phyloP scores from a whole-genome alignment of 2,113 vertebrate genomes.

The Albula goreensis region DNA sequence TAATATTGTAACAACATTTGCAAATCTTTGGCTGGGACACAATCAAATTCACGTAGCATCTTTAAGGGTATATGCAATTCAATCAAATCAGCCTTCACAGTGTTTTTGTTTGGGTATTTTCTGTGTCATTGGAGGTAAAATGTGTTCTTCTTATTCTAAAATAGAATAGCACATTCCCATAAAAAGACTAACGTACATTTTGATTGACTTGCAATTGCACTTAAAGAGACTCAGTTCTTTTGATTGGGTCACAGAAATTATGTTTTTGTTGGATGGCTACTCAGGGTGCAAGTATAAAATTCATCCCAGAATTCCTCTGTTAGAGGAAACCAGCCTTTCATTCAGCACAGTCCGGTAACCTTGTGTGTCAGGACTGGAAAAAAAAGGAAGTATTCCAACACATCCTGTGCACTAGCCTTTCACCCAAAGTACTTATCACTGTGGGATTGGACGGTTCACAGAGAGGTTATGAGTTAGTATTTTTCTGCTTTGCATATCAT shows the following conservation, averaged over 20 bases:
- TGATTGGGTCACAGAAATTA: not conserved
- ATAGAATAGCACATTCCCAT: too few relatives aligned
- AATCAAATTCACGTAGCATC: too few relatives aligned
- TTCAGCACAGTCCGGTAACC: slow-evolving; percentile 41
- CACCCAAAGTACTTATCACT: slow-evolving; percentile 57
- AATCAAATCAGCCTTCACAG: too few relatives aligned
- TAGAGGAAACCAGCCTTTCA: slow-evolving; percentile 24
- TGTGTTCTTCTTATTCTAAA: too few relatives aligned
- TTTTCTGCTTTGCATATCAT: slow-evolving; percentile 37
- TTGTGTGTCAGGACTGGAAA: slow-evolving; percentile 56
- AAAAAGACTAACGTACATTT: too few relatives aligned
- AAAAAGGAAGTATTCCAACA: slow-evolving; percentile 55
- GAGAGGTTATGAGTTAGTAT: slow-evolving; percentile 41
- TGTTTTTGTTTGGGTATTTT: too few relatives aligned
- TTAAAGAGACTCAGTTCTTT: too few relatives aligned
- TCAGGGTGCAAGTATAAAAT: not conserved
- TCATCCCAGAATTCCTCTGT: slow-evolving; percentile 36
- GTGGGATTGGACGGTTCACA: slow-evolving; percentile 49
- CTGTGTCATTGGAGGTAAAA: too few relatives aligned
- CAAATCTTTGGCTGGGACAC: not conserved
- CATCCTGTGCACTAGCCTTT: slow-evolving; percentile 64
- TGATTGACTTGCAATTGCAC: too few relatives aligned
- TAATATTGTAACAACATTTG: not conserved
- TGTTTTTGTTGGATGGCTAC: not conserved
- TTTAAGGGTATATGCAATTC: too few relatives aligned